These are phyloP conservation scores for Halocynthia aurantium DNA, from an alignment of 23 tunicate genomes.

Conservation along the genomic window DNA sequence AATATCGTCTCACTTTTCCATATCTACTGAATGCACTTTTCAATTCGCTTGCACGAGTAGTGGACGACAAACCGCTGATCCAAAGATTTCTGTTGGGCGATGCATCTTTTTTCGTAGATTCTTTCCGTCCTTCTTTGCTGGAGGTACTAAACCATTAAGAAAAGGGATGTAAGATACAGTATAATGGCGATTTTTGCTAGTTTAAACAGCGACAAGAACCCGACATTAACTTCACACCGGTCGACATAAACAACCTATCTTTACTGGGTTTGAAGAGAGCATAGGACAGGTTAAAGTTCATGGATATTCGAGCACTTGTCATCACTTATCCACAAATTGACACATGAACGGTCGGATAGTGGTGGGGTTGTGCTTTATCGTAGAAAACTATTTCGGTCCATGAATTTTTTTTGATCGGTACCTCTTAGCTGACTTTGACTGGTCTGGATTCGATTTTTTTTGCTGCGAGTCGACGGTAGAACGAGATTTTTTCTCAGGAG, in stretches of 20 bases:
- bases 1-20: conserved; percentile 36
- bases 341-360: no score
- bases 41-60: conserved; percentile 71
- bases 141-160: background rate
- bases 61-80: conserved; percentile 61
- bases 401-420: no score
- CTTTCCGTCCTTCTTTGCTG: no score
- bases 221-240: no score
- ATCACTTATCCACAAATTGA: no score
- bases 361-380: no score
- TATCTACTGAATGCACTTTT: conserved; percentile 62
- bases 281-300: no score
- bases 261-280: no score
- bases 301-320: no score
- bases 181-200: background rate
- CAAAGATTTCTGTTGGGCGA: conserved; percentile 31
- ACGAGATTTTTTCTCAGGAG: background rate
- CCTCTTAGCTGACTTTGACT: background rate
- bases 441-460: conserved; percentile 1
- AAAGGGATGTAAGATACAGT: conserved; percentile 1
- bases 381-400: no score
- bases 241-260: no score
- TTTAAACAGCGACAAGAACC: no score
- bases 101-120: conserved; percentile 2
- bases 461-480: conserved; percentile 1